Evolutionary conservation across 2,888 invertebrate genomes (phyloP), one percentile per base, ranked within the genome.

Genomic region (Physocephala rufipes): DNA sequence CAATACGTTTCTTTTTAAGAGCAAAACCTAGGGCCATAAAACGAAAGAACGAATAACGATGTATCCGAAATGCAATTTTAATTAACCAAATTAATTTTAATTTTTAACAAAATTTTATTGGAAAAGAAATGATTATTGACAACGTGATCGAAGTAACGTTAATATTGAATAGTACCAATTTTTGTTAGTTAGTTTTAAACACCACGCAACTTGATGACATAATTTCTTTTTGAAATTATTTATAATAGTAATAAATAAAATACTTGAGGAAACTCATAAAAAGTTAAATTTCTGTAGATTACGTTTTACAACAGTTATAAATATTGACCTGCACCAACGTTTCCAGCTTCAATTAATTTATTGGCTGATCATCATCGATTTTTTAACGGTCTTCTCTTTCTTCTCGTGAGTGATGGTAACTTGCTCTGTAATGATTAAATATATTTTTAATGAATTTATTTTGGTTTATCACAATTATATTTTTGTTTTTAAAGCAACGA

Each of bases 341-440:
- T n/a, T 3, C 1, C n/a, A 30, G n/a, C 21, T 53, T 21, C 12
- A 1, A n/a, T 12, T 58, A 26, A 51, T 77, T 77, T 83, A 82
- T 66, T 83, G 81, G 77, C 83, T 82, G 76, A 84, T 81, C 78
- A 83, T 77, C 83, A 84, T 84, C 59, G 83, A 81, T 78, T 83
- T 83, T 81, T 82, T 83, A 76, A 82, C 79, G 77, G 82, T 83
- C 79, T 82, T 83, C 77, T 83, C 83, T 75, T 81, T 84, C 79
- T 82, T 82, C 73, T 84, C 83, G 36, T 82, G 82, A 71, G 84
- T 82, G 68, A 84, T 80, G 78, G 83, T 84, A 67, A 83, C 82
- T 75, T 82, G 81, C 78, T 83, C 83, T 83, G 81, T 16, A 36
- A 71, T 53, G 19, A 70, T 21, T 67, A 0, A 28, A 26, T 62